Evolutionary conservation across 2,888 invertebrate species (phyloP).

Genomic region (Drosophila heteroneura): DNA sequence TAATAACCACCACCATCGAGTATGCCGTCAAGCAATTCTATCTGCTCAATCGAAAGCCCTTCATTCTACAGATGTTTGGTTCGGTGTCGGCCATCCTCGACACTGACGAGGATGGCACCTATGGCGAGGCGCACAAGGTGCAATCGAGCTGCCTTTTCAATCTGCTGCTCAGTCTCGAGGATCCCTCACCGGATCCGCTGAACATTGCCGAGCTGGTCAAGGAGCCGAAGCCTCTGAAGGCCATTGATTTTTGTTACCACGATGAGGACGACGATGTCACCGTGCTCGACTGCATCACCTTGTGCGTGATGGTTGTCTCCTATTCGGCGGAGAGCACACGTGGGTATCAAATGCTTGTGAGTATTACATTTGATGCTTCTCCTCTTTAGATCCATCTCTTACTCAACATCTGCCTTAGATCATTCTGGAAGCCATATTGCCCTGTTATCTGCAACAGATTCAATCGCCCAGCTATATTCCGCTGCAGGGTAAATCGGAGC

Average conservation of each 20-base stretch:
- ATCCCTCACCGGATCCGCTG: constrained; percentile 96
- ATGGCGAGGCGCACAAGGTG: constrained; percentile 96
- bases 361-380: constrained; percentile 65
- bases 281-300: constrained; percentile 98
- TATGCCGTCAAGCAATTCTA: constrained; percentile 99
- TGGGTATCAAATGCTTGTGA: constrained; percentile 96
- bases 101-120: constrained; percentile 93
- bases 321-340: constrained; percentile 98
- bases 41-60: constrained; percentile 98
- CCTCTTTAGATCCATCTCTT: neutral
- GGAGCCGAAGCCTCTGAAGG: constrained; percentile 95
- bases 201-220: constrained; percentile 97
- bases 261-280: constrained; percentile 99
- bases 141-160: constrained; percentile 97
- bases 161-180: constrained; percentile 95
- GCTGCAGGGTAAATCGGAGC: constrained; percentile 95
- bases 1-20: constrained; percentile 97
- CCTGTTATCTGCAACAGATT: constrained; percentile 97
- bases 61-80: constrained; percentile 99
- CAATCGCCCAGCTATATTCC: constrained; percentile 94
- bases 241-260: constrained; percentile 99
- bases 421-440: constrained; percentile 97
- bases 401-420: constrained; percentile 87
- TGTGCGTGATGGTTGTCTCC: constrained; percentile 99
- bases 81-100: constrained; percentile 98